Percentiles rank a stretch among this genome's conserved stretches.
Conservation (phyloP, 2,888 invertebrate genomes). For the Ephialtes manifestator region DNA sequence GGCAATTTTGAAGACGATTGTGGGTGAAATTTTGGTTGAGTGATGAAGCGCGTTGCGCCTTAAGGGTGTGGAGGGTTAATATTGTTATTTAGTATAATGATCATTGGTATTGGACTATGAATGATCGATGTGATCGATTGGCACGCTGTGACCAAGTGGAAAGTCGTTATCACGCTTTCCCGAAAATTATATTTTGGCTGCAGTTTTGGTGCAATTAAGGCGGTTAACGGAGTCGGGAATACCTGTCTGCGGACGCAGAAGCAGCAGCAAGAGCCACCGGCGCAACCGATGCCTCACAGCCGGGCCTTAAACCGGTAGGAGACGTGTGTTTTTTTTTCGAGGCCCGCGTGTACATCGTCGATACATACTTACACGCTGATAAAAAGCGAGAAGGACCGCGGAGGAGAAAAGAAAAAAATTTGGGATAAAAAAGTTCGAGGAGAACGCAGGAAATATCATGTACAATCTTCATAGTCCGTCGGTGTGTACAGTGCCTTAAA, state of each 20-base stretch:
- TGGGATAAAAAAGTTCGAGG: not conserved
- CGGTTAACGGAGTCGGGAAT: conserved; percentile 82
- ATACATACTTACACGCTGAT: conserved; percentile 52
- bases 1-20: not conserved
- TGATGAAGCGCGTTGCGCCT: not conserved
- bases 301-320: conserved; percentile 81
- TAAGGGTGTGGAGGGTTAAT: not conserved
- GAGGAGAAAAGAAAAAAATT: conserved; percentile 11
- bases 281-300: conserved; percentile 54
- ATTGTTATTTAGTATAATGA: not conserved
- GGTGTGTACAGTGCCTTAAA: conserved; percentile 14
- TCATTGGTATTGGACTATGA: not conserved
- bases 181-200: conserved; percentile 29
- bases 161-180: conserved; percentile 53
- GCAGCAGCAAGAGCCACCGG: conserved; percentile 48
- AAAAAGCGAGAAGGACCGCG: conserved; percentile 40
- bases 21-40: not conserved
- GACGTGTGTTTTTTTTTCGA: conserved; percentile 62
- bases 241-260: conserved; percentile 76
- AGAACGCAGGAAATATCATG: conserved; percentile 43
- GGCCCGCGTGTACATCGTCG: conserved; percentile 17
- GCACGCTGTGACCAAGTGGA: not conserved
- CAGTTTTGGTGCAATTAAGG: conserved; percentile 77
- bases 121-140: not conserved
- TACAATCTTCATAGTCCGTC: conserved; percentile 26